Percentiles rank a stretch among this genome's conserved stretches.
Conservation (phyloP, 2,113 vertebrate genomes). For the Oncorhynchus nerka region DNA sequence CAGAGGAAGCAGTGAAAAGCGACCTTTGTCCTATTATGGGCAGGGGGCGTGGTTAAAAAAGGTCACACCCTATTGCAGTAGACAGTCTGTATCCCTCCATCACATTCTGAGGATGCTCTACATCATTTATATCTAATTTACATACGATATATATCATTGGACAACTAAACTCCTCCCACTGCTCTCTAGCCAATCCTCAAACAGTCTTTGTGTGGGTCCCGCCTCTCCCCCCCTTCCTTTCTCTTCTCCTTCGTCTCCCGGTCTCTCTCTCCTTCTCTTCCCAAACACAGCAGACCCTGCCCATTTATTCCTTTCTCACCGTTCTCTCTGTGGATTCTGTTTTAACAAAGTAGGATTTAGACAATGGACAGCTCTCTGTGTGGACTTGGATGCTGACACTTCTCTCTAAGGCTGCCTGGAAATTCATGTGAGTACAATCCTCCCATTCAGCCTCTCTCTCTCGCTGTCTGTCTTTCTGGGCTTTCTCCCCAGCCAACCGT, state of each 20-base stretch:
- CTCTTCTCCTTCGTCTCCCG: conserved; percentile 52
- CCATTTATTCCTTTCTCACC: conserved; percentile 57
- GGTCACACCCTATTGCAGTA: conserved; percentile 68
- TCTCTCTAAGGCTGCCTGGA: conserved; percentile 37
- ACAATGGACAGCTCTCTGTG: conserved; percentile 54
- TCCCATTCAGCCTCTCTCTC: conserved; percentile 10
- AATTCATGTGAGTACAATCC: conserved; percentile 70
- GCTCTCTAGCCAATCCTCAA: conserved; percentile 43
- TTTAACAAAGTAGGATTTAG: conserved; percentile 41
- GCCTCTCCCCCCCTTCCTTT: conserved; percentile 45
- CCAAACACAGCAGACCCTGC: conserved; percentile 63
- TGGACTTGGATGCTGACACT: conserved; percentile 58
- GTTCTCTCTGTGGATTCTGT: conserved; percentile 36
- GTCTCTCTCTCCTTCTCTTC: conserved; percentile 52
- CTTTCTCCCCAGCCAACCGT: conserved; percentile 20
- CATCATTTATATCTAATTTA: not conserved
- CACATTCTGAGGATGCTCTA: conserved; percentile 43
- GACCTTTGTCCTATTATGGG: conserved; percentile 61
- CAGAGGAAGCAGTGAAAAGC: conserved; percentile 22
- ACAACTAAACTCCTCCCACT: conserved; percentile 46
- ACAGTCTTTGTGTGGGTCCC: conserved; percentile 19
- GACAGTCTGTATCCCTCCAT: conserved; percentile 39
- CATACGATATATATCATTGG: conserved; percentile 56
- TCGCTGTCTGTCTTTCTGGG: conserved; percentile 34
- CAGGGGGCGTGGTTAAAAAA: conserved; percentile 36